Evolutionary conservation across 2,113 vertebrate genomes (phyloP).

Genomic region (Cygnus buccinator): DNA sequence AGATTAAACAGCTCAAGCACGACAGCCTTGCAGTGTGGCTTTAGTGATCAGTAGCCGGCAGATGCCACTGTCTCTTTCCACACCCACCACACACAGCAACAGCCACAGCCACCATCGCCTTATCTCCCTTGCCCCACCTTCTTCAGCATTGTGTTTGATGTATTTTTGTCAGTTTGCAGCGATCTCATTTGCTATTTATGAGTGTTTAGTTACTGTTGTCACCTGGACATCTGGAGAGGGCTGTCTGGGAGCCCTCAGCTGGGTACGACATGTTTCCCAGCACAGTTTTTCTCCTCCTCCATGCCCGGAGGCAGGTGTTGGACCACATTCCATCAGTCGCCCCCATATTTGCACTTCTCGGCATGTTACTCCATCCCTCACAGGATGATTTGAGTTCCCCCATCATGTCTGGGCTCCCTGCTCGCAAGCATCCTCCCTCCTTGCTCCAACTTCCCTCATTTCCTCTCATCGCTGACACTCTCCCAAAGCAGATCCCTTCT

Average conservation of each 20-base stretch:
- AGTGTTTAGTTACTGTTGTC: background rate
- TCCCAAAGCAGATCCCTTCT: rapidly evolving
- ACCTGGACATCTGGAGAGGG: background rate
- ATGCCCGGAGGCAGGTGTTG: background rate
- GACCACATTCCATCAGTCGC: background rate
- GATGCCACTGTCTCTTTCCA: background rate
- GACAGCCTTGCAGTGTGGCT: background rate
- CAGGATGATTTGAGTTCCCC: background rate
- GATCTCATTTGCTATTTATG: background rate
- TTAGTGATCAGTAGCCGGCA: background rate
- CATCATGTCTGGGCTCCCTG: background rate
- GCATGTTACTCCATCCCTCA: background rate
- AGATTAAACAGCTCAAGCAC: background rate
- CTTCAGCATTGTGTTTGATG: background rate
- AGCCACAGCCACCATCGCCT: background rate
- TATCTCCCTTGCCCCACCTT: background rate
- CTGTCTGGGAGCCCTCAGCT: background rate
- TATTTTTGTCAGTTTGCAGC: background rate
- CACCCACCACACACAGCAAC: background rate
- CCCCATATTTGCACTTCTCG: background rate
- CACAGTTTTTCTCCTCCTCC: background rate
- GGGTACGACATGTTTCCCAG: background rate
- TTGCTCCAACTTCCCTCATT: background rate
- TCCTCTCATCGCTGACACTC: background rate
- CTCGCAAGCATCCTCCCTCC: background rate